phyloP scores from a whole-genome alignment of 2,888 invertebrate genomes.

The Aphidius colemani region DNA sequence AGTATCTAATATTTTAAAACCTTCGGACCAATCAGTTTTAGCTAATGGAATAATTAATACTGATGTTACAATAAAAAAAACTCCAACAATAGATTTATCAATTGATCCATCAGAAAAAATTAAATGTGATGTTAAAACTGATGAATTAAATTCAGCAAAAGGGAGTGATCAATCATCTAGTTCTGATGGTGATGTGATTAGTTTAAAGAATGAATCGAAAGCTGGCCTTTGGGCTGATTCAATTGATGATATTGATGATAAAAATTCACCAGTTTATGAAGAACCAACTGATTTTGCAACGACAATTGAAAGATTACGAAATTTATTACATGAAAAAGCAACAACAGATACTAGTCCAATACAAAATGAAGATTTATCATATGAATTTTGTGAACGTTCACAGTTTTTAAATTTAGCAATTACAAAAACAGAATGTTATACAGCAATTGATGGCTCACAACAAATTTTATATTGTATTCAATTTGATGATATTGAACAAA shows the following conservation, averaged over 20 bases:
- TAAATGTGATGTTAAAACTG: neutral
- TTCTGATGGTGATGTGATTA: conserved; percentile 43
- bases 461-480: conserved; percentile 55
- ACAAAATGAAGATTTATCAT: conserved; percentile 52
- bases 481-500: conserved; percentile 55
- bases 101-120: neutral
- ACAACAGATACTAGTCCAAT: conserved; percentile 48
- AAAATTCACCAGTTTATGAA: conserved; percentile 70
- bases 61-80: conserved; percentile 45
- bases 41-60: conserved; percentile 46
- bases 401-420: conserved; percentile 52
- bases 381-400: conserved; percentile 45
- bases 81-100: conserved; percentile 11
- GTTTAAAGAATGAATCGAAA: conserved; percentile 35
- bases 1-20: conserved; percentile 39
- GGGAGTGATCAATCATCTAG: conserved; percentile 34
- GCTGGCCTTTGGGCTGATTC: conserved; percentile 48
- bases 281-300: conserved; percentile 75
- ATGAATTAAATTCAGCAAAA: conserved; percentile 21
- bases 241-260: conserved; percentile 49
- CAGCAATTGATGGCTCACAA: conserved; percentile 53
- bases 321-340: conserved; percentile 67
- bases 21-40: conserved; percentile 18
- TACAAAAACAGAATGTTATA: conserved; percentile 54
- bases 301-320: conserved; percentile 72